These are phyloP conservation scores for Lineus longissimus DNA, from an alignment of 1,140 invertebrate genomes.

Conservation along the genomic window DNA sequence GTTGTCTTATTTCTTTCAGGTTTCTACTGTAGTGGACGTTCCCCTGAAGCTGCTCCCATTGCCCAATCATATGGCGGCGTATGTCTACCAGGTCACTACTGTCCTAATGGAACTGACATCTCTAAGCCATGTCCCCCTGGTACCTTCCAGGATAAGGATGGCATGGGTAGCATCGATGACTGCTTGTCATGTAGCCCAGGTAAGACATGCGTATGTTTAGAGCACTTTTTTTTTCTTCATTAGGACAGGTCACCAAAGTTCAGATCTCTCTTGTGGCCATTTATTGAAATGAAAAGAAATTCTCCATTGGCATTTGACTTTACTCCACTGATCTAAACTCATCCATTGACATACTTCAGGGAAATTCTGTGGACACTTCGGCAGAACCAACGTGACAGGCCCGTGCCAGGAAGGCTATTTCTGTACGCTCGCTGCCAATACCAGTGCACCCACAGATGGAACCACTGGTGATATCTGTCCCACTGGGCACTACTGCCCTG, in stretches of 20 bases:
- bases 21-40: conserved; percentile 37
- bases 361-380: conserved; percentile 37
- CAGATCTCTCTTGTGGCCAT: too few species aligned
- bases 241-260: too few species aligned
- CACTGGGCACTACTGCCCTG: conserved; percentile 35
- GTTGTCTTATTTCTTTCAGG: conserved; percentile 25
- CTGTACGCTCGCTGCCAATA: conserved; percentile 40
- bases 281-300: too few species aligned
- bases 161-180: conserved; percentile 29
- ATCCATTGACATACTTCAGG: conserved; percentile 21
- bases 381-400: conserved; percentile 32
- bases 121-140: conserved; percentile 37
- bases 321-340: too few species aligned
- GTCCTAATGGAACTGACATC: conserved; percentile 40
- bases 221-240: too few species aligned
- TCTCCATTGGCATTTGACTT: too few species aligned
- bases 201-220: conserved; percentile 10
- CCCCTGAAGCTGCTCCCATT: conserved; percentile 32
- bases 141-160: conserved; percentile 35
- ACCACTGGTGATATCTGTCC: conserved; percentile 44
- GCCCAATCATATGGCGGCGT: conserved; percentile 35
- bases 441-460: conserved; percentile 38
- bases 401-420: conserved; percentile 39
- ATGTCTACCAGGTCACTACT: conserved; percentile 42
- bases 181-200: conserved; percentile 40